Conservation (phyloP, 37 sponge, comb jelly and placozoan genomes). For the Diacarnus erythraeanus region DNA sequence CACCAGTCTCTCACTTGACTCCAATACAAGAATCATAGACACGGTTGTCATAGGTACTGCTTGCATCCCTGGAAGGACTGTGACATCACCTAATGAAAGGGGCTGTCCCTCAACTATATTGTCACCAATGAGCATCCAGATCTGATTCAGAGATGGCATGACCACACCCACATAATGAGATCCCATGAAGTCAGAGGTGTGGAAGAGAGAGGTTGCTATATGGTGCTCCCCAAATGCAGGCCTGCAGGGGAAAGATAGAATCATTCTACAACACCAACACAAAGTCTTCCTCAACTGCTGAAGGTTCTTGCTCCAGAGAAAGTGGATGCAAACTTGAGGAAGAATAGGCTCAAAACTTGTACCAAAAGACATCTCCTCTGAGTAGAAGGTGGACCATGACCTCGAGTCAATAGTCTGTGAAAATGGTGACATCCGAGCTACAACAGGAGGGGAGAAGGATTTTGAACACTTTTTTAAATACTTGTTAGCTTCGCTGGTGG, state of each 20-base stretch:
- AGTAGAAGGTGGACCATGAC: constrained; percentile 74
- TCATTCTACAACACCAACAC: no score
- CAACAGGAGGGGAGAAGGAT: constrained; percentile 54
- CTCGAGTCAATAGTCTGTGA: constrained; percentile 47
- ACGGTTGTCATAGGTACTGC: constrained; percentile 19
- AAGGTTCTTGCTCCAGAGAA: constrained; percentile 50
- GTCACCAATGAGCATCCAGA: constrained; percentile 5
- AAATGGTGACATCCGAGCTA: constrained; percentile 57
- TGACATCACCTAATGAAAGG: constrained; percentile 10
- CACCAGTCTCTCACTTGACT: background rate
- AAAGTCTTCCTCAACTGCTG: no score
- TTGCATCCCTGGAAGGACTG: constrained; percentile 13
- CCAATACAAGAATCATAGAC: constrained; percentile 40
- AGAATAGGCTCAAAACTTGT: constrained; percentile 47
- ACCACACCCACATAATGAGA: constrained; percentile 6
- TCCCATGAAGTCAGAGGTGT: constrained; percentile 21
- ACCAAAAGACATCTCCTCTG: constrained; percentile 59
- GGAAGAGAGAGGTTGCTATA: constrained; percentile 4
- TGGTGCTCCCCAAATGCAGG: background rate
- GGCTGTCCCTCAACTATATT: constrained; percentile 4
- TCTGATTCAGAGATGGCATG: background rate
- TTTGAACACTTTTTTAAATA: constrained; percentile 35
- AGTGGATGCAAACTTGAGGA: constrained; percentile 63
- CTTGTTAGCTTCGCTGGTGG: constrained; percentile 4
- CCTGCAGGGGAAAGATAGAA: no score